A percentile compares a stretch with the other conserved stretches of the same genome.
These are phyloP conservation scores for Caenorhabditis wallacei DNA, from an alignment of 2,888 invertebrate genomes.

Conservation along the genomic window DNA sequence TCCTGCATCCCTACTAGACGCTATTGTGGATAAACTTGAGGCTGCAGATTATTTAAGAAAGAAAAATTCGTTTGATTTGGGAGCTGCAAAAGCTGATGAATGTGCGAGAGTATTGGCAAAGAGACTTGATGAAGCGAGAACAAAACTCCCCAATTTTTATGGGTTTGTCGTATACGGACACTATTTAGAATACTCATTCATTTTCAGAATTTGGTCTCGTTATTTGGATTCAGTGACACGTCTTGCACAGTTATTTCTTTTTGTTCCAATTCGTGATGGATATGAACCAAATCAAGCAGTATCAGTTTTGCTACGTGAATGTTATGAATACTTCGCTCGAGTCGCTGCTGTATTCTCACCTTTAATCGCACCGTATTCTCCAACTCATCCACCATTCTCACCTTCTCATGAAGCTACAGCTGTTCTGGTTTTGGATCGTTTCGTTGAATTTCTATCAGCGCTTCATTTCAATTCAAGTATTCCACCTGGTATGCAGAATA, in stretches of 20 bases:
- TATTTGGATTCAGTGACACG: constrained; percentile 66
- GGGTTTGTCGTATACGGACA: not conserved
- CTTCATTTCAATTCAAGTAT: constrained; percentile 77
- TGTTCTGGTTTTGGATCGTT: constrained; percentile 69
- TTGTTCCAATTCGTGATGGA: constrained; percentile 64
- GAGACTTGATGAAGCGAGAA: constrained; percentile 65
- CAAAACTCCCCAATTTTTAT: constrained; percentile 64
- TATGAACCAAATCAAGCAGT: constrained; percentile 64
- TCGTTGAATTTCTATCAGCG: constrained; percentile 75
- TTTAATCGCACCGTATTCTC: constrained; percentile 75
- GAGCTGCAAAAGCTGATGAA: constrained; percentile 63
- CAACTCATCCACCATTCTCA: constrained; percentile 79
- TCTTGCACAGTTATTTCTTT: constrained; percentile 69
- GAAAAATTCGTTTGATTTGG: constrained; percentile 44
- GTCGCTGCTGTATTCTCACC: constrained; percentile 74
- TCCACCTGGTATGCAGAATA: constrained; percentile 75
- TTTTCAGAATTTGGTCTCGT: constrained; percentile 62
- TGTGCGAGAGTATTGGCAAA: constrained; percentile 55
- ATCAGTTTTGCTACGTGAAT: constrained; percentile 67
- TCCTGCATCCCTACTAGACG: constrained; percentile 72
- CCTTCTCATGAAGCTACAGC: constrained; percentile 73
- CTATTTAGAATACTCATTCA: not conserved
- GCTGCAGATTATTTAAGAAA: constrained; percentile 57
- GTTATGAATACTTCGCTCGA: constrained; percentile 72
- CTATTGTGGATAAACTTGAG: constrained; percentile 68